phyloP scores from a whole-genome alignment of 2,888 invertebrate species.

The Folsomia candida region DNA sequence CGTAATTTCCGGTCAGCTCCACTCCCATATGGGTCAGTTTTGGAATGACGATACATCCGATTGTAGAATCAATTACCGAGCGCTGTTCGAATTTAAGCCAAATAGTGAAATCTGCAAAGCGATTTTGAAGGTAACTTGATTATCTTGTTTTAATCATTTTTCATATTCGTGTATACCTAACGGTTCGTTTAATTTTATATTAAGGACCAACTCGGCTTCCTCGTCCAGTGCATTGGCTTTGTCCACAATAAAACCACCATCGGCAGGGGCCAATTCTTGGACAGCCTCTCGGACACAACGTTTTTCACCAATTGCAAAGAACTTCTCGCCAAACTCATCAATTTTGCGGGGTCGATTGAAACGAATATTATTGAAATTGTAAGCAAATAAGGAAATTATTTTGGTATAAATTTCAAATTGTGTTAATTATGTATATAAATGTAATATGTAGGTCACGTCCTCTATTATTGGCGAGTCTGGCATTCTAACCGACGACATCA shows the following conservation, averaged over 20 bases:
- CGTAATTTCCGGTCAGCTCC: slow-evolving; percentile 38
- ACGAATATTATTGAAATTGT: slow-evolving; percentile 14
- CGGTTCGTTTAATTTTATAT: slow-evolving; percentile 12
- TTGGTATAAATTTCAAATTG: slow-evolving; percentile 1
- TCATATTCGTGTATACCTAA: no score
- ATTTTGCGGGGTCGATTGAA: background rate
- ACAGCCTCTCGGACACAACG: slow-evolving; percentile 13
- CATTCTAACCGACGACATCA: slow-evolving; percentile 26
- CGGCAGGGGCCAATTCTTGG: no score
- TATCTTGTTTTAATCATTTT: background rate
- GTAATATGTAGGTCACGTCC: slow-evolving; percentile 13
- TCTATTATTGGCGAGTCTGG: background rate
- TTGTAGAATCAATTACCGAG: background rate
- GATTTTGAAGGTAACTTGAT: background rate
- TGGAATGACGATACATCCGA: slow-evolving; percentile 15
- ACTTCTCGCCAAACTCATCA: slow-evolving; percentile 17
- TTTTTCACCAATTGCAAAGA: slow-evolving; percentile 22
- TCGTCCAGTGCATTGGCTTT: slow-evolving; percentile 38
- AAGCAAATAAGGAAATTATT: slow-evolving; percentile 9
- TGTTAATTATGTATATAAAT: background rate
- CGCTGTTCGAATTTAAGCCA: background rate
- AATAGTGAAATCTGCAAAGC: background rate
- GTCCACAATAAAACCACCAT: slow-evolving; percentile 28
- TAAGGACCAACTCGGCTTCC: slow-evolving; percentile 43
- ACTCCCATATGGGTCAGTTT: slow-evolving; percentile 29